Evolutionary conservation across 2,888 invertebrate genomes (phyloP).

Genomic region (Melangyna quadrimaculata): DNA sequence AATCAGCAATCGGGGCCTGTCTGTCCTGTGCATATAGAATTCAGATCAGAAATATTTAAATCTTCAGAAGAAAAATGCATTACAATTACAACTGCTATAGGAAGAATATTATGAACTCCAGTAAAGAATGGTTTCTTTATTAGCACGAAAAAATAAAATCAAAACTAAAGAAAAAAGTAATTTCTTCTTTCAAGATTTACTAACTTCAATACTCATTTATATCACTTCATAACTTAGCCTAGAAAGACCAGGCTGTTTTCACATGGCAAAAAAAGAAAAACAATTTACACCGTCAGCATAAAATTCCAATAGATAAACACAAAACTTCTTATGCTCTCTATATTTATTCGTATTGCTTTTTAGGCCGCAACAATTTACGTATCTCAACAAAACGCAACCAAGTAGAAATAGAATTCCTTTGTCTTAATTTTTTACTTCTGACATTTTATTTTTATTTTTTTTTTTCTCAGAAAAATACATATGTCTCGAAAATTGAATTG

Average conservation of each 20-base stretch:
- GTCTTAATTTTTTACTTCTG: conserved; percentile 6
- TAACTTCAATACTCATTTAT: conserved; percentile 37
- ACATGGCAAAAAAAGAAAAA: conserved; percentile 3
- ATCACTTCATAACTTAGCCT: conserved; percentile 45
- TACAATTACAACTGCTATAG: background rate
- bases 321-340: background rate
- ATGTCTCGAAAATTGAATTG: conserved; percentile 36
- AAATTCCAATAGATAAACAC: conserved; percentile 40
- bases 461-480: background rate
- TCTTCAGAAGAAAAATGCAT: background rate
- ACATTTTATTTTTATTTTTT: background rate
- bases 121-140: background rate
- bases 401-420: conserved; percentile 40
- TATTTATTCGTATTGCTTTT: conserved; percentile 31
- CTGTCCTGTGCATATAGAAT: no score
- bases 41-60: background rate
- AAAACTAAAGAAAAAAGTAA: background rate
- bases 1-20: no score
- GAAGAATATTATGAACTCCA: background rate
- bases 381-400: conserved; percentile 46
- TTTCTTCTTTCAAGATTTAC: conserved; percentile 45
- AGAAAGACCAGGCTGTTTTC: conserved; percentile 21
- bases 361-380: conserved; percentile 40
- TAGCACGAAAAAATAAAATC: background rate
- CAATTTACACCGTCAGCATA: conserved; percentile 48